These are phyloP conservation scores for Sebastes nivosus DNA, from an alignment of 2,797 vertebrate species.

Conservation along the genomic window DNA sequence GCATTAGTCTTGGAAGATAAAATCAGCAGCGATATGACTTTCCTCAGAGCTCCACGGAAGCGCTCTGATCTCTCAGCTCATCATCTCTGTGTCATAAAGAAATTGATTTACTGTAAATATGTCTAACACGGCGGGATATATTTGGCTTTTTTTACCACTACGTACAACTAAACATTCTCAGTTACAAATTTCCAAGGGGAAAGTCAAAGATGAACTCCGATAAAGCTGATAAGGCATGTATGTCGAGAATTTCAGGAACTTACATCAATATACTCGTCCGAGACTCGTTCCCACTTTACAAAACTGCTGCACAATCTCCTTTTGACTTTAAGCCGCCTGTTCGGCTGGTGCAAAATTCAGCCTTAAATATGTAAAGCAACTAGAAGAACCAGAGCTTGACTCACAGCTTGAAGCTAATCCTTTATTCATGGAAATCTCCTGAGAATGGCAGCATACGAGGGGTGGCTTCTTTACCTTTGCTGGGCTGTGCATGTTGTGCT, in stretches of 20 bases:
- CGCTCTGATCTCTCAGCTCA: conserved; percentile 37
- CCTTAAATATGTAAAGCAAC: conserved; percentile 80
- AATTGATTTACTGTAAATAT: conserved; percentile 40
- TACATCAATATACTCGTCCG: conserved; percentile 31
- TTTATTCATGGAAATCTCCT: conserved; percentile 76
- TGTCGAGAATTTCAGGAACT: conserved; percentile 21
- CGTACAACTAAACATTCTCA: background rate
- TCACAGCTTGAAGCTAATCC: conserved; percentile 79
- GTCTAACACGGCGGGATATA: background rate
- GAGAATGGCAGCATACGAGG: conserved; percentile 67
- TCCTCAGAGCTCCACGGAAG: conserved; percentile 18
- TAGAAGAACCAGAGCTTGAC: conserved; percentile 75
- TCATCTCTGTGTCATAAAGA: conserved; percentile 39
- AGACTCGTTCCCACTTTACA: conserved; percentile 40
- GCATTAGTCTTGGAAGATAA: conserved; percentile 58
- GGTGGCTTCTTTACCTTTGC: conserved; percentile 62
- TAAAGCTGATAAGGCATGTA: conserved; percentile 6
- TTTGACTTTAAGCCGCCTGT: conserved; percentile 70
- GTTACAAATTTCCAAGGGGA: background rate
- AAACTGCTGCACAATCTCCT: conserved; percentile 63
- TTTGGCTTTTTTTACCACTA: background rate
- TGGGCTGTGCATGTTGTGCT: conserved; percentile 36
- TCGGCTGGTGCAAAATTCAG: conserved; percentile 62
- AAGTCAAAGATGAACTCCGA: background rate
- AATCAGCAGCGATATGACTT: conserved; percentile 45